phyloP scores from a whole-genome alignment of 2,797 vertebrate species.

The Coreius guichenoti region DNA sequence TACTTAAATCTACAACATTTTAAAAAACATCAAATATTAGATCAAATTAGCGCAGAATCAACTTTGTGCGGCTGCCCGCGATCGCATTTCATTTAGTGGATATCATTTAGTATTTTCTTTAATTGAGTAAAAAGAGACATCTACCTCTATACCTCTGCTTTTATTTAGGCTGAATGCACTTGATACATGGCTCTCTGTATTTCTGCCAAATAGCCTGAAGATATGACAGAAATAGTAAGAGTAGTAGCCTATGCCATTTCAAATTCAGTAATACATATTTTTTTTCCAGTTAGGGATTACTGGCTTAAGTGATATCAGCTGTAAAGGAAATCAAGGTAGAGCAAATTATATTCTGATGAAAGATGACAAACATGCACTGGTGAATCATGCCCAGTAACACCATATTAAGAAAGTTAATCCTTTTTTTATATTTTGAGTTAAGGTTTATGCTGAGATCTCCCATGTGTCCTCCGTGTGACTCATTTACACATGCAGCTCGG shows the following conservation, averaged over 20 bases:
- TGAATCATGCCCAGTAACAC: not conserved
- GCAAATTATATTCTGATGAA: not conserved
- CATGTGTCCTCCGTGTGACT: not conserved
- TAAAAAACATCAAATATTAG: too few relatives aligned
- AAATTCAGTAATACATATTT: too few relatives aligned
- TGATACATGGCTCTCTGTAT: too few relatives aligned
- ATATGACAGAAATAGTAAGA: constrained; percentile 14
- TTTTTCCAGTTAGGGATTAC: not conserved
- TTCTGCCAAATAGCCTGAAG: not conserved
- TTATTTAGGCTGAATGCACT: too few relatives aligned
- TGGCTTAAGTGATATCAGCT: not conserved
- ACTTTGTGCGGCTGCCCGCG: too few relatives aligned
- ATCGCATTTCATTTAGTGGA: too few relatives aligned
- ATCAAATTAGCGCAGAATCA: too few relatives aligned
- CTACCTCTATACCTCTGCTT: too few relatives aligned
- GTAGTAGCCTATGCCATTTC: not conserved
- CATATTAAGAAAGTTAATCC: not conserved
- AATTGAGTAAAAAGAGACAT: too few relatives aligned
- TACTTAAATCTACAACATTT: too few relatives aligned
- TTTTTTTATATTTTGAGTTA: not conserved
- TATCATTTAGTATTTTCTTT: too few relatives aligned
- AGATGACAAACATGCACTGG: not conserved
- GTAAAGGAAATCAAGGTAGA: not conserved
- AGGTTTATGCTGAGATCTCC: not conserved
- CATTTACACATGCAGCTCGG: not conserved